Evolutionary conservation across 1,140 invertebrate species (phyloP), one percentile per base, ranked within the genome.

Genomic region (Papilio polyxenes): DNA sequence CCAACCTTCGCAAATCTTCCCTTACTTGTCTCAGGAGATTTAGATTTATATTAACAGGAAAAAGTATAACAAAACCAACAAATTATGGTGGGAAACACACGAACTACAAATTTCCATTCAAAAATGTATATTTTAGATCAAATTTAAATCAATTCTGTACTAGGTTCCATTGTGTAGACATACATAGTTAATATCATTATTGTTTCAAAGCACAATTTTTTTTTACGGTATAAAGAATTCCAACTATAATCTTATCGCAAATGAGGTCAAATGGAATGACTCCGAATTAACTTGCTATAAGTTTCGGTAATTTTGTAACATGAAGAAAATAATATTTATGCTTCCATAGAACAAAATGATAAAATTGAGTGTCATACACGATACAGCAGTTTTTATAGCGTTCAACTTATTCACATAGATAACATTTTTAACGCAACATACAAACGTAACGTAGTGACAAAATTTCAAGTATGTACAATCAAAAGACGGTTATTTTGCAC

Each of bases 401-500:
- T 23, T 72, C 31, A 72, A 31, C 65, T 72, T 72, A 72, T 72
- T 72, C 13, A 8, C 0, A 40, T 37, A 37, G 65, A 72, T 72
- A 37, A 37, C 23, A 23, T 65, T 72, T 37, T 6, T 0, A 72
- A 72, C 37, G 31, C 65, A 5, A 10, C 59, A 31, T 62, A 23
- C 23, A 13, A 31, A 72, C 65, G 13, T 69, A 40, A 72, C 23
- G 13, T 37, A 10, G 31, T 72, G 5, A 72, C 65, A 37, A 72
- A 6, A 40, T 40, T 72, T 17, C 31, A 40, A 40, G n/a, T 6
- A 72, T 37, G 31, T 40, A 17, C 7, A 37, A 3, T 23, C 62
- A 31, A 31, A 37, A 9, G 75, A 76, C 48, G 20, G 40, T 80
- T 79, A 31, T 80, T 82, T 75, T 65, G 59, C 78, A 79, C 65